These are phyloP conservation scores for Cossypha heuglini DNA, from an alignment of 2,797 vertebrate species.

Conservation along the genomic window DNA sequence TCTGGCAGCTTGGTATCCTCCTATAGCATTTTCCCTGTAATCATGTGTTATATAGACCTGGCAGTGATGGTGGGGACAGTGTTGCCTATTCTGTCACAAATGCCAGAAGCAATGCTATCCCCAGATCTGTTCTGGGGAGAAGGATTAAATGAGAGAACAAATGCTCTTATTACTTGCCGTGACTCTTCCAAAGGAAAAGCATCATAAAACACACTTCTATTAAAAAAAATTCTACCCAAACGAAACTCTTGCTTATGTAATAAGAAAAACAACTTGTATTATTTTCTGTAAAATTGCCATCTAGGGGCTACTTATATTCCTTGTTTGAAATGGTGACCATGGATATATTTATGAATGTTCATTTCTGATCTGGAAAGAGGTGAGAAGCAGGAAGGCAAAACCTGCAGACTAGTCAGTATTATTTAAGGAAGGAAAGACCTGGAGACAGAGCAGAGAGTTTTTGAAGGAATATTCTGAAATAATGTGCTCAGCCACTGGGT, in stretches of 20 bases:
- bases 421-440: constrained; percentile 4
- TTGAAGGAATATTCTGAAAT: constrained; percentile 4
- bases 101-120: not conserved
- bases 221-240: not conserved
- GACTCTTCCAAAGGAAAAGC: not conserved
- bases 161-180: not conserved
- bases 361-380: not conserved
- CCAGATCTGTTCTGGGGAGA: not conserved
- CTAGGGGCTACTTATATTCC: not conserved
- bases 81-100: not conserved
- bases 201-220: not conserved
- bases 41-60: not conserved
- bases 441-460: not conserved
- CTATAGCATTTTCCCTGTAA: not conserved
- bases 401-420: not conserved
- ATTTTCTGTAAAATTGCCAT: not conserved
- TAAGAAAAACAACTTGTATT: not conserved
- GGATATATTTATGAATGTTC: not conserved
- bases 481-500: not conserved
- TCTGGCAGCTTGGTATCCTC: not conserved
- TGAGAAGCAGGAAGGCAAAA: not conserved
- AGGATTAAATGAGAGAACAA: not conserved
- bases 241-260: not conserved
- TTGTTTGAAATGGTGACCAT: not conserved
- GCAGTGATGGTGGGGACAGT: not conserved